Percentiles rank a stretch among this genome's conserved stretches.
phyloP scores from a whole-genome alignment of 2,797 vertebrate species.

The Spheniscus humboldti region DNA sequence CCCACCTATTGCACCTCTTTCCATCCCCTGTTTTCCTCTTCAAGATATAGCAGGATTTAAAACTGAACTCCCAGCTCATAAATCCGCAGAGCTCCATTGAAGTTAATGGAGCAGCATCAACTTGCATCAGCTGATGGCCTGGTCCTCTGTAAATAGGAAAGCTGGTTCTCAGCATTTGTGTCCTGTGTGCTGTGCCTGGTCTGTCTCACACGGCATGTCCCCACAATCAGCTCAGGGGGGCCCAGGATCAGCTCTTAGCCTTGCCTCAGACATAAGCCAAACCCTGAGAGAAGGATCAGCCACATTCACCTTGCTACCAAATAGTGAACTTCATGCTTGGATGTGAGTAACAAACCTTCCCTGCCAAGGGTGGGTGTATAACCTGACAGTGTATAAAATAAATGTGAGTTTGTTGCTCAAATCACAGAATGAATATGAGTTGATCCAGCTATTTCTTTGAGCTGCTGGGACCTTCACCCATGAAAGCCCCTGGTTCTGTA shows the following conservation, averaged over 20 bases:
- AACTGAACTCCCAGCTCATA: not conserved
- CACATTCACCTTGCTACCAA: not conserved
- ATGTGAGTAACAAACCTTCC: not conserved
- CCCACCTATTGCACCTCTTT: not conserved
- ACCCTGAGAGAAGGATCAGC: not conserved
- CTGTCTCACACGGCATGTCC: fast-evolving
- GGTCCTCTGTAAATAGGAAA: not conserved
- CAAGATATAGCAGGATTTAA: not conserved
- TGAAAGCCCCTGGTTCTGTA: not conserved
- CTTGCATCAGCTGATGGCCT: not conserved
- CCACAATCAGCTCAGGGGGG: not conserved
- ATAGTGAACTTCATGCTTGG: not conserved
- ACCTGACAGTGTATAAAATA: not conserved
- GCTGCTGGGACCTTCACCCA: not conserved
- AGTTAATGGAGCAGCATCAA: not conserved
- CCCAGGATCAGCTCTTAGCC: not conserved
- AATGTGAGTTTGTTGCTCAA: not conserved
- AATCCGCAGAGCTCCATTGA: not conserved
- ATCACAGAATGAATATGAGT: not conserved
- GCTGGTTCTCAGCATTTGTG: not conserved
- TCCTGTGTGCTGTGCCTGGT: not conserved
- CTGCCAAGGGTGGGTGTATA: not conserved
- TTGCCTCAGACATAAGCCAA: not conserved
- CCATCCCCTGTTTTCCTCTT: not conserved
- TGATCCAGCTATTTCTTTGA: not conserved